These are phyloP conservation scores for Mustela lutreola DNA, from an alignment of 2,113 vertebrate genomes.

Conservation along the genomic window DNA sequence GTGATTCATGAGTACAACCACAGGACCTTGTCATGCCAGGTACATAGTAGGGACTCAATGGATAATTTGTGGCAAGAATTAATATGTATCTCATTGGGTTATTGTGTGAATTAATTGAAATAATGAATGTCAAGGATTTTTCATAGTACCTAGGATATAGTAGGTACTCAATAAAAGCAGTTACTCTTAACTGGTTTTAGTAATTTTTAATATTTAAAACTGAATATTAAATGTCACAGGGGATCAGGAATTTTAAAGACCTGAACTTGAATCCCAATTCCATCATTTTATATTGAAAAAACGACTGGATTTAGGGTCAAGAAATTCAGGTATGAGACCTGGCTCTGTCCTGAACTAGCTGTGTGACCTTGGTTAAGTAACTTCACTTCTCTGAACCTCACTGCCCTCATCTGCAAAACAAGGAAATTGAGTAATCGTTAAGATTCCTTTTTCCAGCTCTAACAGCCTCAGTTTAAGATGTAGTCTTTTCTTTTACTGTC, in stretches of 20 bases:
- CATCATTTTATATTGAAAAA: constrained; percentile 1
- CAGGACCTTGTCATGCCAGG: neutral
- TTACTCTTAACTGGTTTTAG: neutral
- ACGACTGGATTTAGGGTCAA: neutral
- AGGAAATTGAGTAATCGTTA: neutral
- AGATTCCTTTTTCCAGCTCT: neutral
- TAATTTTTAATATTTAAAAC: constrained; percentile 51
- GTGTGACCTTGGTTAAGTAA: constrained; percentile 1
- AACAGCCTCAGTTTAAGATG: neutral
- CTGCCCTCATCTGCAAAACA: constrained; percentile 40
- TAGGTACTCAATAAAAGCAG: constrained; percentile 42
- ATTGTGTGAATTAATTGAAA: constrained; percentile 34
- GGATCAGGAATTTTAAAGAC: constrained; percentile 2
- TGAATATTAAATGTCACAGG: neutral
- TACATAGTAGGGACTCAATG: neutral
- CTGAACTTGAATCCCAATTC: constrained; percentile 24
- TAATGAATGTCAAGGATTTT: constrained; percentile 14
- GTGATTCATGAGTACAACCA: neutral
- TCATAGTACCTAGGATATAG: constrained; percentile 6
- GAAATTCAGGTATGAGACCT: neutral
- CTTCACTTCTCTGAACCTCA: neutral
- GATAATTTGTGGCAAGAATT: neutral
- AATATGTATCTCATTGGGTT: constrained; percentile 20
- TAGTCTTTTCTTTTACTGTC: neutral
- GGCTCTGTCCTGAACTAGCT: neutral